Conservation (phyloP, 2,113 vertebrate species). For the Theristicus caerulescens region DNA sequence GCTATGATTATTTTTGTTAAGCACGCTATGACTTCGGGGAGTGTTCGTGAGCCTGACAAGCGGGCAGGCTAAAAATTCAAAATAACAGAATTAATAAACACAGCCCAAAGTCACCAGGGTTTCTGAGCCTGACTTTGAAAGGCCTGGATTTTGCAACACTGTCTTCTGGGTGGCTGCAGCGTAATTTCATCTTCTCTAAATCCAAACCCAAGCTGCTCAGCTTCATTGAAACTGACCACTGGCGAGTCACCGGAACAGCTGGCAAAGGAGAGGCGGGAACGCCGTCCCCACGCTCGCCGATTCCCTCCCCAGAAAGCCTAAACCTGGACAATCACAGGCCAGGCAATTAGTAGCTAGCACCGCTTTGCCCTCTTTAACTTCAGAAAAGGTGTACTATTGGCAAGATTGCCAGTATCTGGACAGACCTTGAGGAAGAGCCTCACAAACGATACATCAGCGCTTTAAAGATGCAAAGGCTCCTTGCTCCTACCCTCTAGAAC, state of each 20-base stretch:
- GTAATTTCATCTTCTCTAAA: neutral
- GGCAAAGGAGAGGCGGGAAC: neutral
- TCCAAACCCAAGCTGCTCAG: neutral
- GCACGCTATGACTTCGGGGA: neutral
- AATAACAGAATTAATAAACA: neutral
- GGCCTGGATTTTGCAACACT: neutral
- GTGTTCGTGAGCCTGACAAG: neutral
- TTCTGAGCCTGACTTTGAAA: neutral
- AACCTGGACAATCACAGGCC: neutral
- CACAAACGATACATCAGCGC: fast-evolving
- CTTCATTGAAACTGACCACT: neutral
- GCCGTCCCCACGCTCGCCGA: fast-evolving
- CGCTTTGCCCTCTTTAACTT: neutral
- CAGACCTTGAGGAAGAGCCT: neutral
- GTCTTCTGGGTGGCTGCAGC: neutral
- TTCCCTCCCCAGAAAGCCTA: neutral
- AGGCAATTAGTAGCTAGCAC: too few species aligned
- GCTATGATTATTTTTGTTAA: neutral
- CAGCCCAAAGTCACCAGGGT: neutral
- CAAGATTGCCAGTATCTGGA: neutral
- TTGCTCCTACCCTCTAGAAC: neutral
- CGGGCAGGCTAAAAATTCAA: neutral
- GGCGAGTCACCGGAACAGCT: neutral
- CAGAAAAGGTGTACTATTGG: neutral
- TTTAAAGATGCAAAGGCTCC: neutral